Base-by-base conservation (phyloP, 2,888 invertebrate species). In the Plusia festucae region DNA sequence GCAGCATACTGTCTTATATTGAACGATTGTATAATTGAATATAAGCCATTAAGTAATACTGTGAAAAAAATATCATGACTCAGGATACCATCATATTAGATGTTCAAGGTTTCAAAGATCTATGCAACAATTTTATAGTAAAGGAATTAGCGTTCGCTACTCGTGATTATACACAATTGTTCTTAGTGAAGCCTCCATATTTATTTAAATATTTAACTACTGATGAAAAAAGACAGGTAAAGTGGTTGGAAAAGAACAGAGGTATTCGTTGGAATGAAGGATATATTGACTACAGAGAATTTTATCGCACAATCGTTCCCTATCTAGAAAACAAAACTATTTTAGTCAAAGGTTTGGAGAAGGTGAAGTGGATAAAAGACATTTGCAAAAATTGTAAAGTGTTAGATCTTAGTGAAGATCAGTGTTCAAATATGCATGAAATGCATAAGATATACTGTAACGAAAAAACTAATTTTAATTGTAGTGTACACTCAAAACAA, bases 21-120 rank as follows among this genome's bases (percentile, higher is more conserved):
- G 0, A 65, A 60, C 30, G 65, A 64, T 0, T 55, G 55, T 8
- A 52, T 56, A 9, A 11, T 53, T 44, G 60, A 60, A 4, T 30
- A 53, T 9, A 60, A 53, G 1, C 60, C 53, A 1, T 6, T 60
- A 0, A 60, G 62, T 7, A 62, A 56, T 9, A 56, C 11, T 11
- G 54, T 56, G 9, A 55, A n/a, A 11, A 62, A 62, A 16, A 46
- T 62, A 62, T 55, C 60, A 61, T 61, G 60, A 61, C 46, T 4
- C 8, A 6, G 51, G 51, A 51, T 51, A 51, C 51, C 3, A 1
- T 56, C 3, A 34, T 62, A 24, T 4, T 62, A 7, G 55, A 62
- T 3, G 18, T 24, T 24, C 24, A 24, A 24, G 24, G 24, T 24
- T 24, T 24, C 24, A 24, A 24, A 24, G 24, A 24, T 24, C 24